These are phyloP conservation scores for Tuta absoluta DNA, from an alignment of 2,888 invertebrate species.

Conservation along the genomic window DNA sequence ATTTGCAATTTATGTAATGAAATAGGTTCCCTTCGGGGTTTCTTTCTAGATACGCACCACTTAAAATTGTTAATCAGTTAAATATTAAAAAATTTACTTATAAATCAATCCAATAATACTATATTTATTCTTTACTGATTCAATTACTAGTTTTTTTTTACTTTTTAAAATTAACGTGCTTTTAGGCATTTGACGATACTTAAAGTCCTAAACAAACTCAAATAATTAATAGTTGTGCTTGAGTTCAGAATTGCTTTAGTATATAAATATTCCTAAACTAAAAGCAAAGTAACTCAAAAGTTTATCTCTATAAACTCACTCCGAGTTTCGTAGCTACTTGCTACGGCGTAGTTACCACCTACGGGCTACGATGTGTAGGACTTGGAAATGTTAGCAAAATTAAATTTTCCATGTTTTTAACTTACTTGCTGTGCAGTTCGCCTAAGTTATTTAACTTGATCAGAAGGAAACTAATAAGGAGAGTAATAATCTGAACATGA, in stretches of 20 bases:
- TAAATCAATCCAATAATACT: too few species aligned
- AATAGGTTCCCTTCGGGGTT: too few species aligned
- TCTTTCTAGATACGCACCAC: too few species aligned
- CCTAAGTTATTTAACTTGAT: neutral
- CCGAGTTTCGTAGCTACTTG: neutral
- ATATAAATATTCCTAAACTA: neutral
- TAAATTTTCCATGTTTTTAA: neutral
- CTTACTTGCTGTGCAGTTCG: neutral
- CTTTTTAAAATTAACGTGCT: too few species aligned
- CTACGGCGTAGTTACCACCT: neutral
- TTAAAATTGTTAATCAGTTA: too few species aligned
- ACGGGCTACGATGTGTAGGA: neutral
- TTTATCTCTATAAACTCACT: neutral
- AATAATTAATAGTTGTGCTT: neutral
- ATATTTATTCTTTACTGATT: too few species aligned
- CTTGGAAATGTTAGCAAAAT: neutral
- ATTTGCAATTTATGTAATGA: too few species aligned
- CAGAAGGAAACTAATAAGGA: too few species aligned
- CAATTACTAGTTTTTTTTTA: too few species aligned
- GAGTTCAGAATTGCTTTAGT: conserved; percentile 4
- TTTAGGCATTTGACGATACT: too few species aligned
- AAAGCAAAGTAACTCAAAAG: conserved; percentile 1
- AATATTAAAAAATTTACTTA: too few species aligned
- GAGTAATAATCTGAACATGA: too few species aligned
- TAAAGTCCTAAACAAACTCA: neutral